Evolutionary conservation across 2,113 vertebrate genomes (phyloP), one percentile per base, ranked within the genome.

Genomic region (Canis aureus): DNA sequence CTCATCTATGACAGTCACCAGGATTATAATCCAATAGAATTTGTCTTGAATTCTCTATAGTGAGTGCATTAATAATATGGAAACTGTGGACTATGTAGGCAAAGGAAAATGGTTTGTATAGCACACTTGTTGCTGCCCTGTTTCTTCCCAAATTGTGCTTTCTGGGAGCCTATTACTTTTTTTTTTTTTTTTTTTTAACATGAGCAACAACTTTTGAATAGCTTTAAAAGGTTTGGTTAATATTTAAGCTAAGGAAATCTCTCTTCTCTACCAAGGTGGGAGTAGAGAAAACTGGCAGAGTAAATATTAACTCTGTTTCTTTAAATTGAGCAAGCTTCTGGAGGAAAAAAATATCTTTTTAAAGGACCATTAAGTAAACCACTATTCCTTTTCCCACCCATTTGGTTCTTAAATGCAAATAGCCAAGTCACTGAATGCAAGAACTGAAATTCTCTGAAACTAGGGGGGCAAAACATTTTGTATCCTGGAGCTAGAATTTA

Each of bases 211-310:
- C 23, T 90, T 95, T 84, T 92, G 76, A 87, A 84, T 89, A 84
- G 49, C 64, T 91, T 97, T 93, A 62, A 94, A 96, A 64, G 85
- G 13, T 88, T 85, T 91, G 60, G 96, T 98, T 98, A 98, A 97
- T 98, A 78, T 97, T 97, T 98, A 93, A 98, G 20, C 82, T 69
- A 57, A 96, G 29, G 67, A 97, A 94, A 96, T 25, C 55, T 96
- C 80, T 96, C 74, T 59, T 49, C 71, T 96, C 59, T 64, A 73
- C 84, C 35, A 95, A 78, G 43, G 20, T 92, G n/a, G 91, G 83
- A 80, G 49, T 59, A 95, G 83, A 97, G 78, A 88, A 32, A 25
- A 79, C 67, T 38, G 43, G 53, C 9, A 91, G 73, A 96, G n/a
- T 66, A 98, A 97, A 98, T 95, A 92, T 96, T 95, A 97, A 96